Evolutionary conservation across 1,140 invertebrate species (phyloP).

Genomic region (Ostrea edulis): DNA sequence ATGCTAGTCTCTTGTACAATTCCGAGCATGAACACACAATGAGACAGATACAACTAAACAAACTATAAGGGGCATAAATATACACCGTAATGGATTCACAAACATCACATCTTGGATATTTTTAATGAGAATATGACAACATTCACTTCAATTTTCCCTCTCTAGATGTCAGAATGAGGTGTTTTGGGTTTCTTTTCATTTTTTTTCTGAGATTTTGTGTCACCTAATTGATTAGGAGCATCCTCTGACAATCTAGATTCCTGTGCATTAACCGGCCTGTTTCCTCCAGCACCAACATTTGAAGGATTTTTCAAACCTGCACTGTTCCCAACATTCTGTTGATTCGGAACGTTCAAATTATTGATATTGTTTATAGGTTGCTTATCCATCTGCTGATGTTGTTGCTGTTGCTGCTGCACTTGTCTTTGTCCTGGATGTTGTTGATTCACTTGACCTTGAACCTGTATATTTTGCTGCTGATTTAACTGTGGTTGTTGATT

Average conservation of each 20-base stretch:
- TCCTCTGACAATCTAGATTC: neutral
- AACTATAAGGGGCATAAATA: neutral
- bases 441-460: neutral
- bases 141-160: neutral
- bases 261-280: neutral
- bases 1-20: too few relatives aligned
- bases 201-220: neutral
- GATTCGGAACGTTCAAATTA: neutral
- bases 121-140: too few relatives aligned
- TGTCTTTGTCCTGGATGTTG: neutral
- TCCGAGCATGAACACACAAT: too few relatives aligned
- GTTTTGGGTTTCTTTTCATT: neutral
- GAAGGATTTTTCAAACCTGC: slow-evolving; percentile 15
- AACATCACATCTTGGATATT: neutral
- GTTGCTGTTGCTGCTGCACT: neutral
- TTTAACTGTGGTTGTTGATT: neutral
- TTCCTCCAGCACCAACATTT: neutral
- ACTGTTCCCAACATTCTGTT: slow-evolving; percentile 23
- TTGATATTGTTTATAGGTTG: neutral
- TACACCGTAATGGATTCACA: neutral
- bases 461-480: neutral
- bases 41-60: too few relatives aligned
- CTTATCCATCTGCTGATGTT: neutral
- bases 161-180: slow-evolving; percentile 2
- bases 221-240: neutral